Evolutionary conservation across 2,113 vertebrate genomes (phyloP), one percentile per base, ranked within the genome.

Genomic region (Urocitellus parryii): DNA sequence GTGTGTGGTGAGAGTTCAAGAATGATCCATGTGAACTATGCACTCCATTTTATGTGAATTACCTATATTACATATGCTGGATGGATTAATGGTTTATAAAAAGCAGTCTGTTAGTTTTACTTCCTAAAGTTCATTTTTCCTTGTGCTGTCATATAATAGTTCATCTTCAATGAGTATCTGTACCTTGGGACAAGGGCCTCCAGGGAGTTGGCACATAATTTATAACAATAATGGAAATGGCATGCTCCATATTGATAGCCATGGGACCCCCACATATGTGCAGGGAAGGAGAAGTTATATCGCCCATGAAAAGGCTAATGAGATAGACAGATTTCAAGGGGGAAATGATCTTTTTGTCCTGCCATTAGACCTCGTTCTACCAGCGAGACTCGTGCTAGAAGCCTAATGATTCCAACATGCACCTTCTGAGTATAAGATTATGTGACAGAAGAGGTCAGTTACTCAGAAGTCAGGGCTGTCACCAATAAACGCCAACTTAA

Each of bases 271-370:
- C 61, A 74, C 39, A 20, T 83, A 73, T 88, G 58, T 82, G 25
- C 82, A 93, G 86, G 68, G 63, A 96, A 95, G 73, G 91, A 86
- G 81, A 95, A 96, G 78, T 89, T 94, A 39, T 92, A 93, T 97
- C 95, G 84, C 68, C 96, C 96, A 95, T 93, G 96, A 77, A 97
- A 95, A 93, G 82, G 68, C 91, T 98, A 98, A 98, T 79, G 95
- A 98, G 94, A 94, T 93, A 85, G 94, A 93, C 97, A 97, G 97
- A 96, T 96, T 94, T 97, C 89, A 82, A 83, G 82, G 39, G 56
- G 88, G 56, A 97, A 97, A 86, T 79, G 73, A 96, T 96, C 91
- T 89, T 96, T 96, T 80, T 78, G 95, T 97, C 74, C 77, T 93
- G 96, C 85, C 93, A 83, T 98, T 94, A 83, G 93, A 96, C 96